These are phyloP conservation scores for Callyntrura guangdongensis DNA, from an alignment of 2,888 invertebrate genomes.

Conservation along the genomic window DNA sequence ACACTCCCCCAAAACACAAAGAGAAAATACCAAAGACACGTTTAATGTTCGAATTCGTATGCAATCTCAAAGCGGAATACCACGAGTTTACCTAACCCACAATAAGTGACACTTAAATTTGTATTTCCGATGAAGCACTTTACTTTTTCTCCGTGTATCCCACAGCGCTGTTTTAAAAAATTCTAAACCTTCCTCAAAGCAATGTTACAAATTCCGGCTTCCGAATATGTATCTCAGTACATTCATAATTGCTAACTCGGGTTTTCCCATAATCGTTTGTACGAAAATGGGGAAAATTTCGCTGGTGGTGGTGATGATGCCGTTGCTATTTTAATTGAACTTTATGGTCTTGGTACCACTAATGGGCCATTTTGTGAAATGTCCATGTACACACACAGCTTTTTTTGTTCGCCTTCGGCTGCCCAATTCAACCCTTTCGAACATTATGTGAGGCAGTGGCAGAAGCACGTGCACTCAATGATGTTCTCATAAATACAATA, in stretches of 20 bases:
- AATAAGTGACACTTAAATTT: conserved; percentile 38
- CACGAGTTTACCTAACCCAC: conserved; percentile 14
- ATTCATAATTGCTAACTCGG: conserved; percentile 46
- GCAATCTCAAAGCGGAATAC: background rate
- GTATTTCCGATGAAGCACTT: conserved; percentile 29
- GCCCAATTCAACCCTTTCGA: conserved; percentile 67
- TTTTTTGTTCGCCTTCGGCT: conserved; percentile 68
- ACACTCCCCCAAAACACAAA: background rate
- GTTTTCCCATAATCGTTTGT: conserved; percentile 70
- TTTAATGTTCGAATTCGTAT: background rate
- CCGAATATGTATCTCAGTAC: background rate
- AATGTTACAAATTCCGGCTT: background rate
- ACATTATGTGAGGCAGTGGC: background rate
- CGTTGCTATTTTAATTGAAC: conserved; percentile 75
- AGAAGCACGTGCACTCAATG: conserved; percentile 53
- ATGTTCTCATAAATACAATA: conserved; percentile 28
- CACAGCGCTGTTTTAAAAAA: background rate
- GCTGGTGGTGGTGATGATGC: conserved; percentile 72
- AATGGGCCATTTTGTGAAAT: conserved; percentile 70
- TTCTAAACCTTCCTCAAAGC: background rate
- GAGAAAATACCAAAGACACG: background rate
- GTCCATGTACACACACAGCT: conserved; percentile 40
- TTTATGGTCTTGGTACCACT: conserved; percentile 71
- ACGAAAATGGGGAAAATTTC: conserved; percentile 69
- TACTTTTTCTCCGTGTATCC: conserved; percentile 16